These are phyloP conservation scores for Eremobia ochroleuca DNA, from an alignment of 2,888 invertebrate species.

Conservation along the genomic window DNA sequence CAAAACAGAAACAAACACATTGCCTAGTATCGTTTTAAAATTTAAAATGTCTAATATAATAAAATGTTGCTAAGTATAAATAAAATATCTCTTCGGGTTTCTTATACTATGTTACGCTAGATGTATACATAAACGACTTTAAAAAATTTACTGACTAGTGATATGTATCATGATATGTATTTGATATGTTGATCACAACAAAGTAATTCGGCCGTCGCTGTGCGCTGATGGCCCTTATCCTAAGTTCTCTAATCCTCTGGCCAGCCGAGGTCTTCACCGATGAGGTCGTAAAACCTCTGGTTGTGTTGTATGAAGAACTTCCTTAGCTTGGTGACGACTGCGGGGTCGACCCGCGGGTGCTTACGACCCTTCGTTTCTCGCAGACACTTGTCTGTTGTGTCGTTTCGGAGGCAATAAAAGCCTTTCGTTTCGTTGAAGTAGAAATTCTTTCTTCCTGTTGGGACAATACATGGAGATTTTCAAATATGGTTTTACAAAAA, in stretches of 20 bases:
- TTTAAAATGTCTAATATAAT: conserved; percentile 56
- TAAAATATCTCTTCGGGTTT: conserved; percentile 76
- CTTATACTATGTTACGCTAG: conserved; percentile 80
- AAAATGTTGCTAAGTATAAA: conserved; percentile 72
- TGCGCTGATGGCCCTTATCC: conserved; percentile 29
- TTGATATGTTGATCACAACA: conserved; percentile 84
- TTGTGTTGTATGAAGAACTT: conserved; percentile 98
- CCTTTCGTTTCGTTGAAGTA: conserved; percentile 99
- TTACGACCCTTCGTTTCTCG: conserved; percentile 95
- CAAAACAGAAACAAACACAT: conserved; percentile 42
- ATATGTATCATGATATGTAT: conserved; percentile 84
- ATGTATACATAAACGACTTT: conserved; percentile 89
- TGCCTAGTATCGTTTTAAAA: conserved; percentile 46
- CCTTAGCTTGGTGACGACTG: conserved; percentile 94
- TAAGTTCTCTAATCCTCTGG: conserved; percentile 93
- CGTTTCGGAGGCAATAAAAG: conserved; percentile 97
- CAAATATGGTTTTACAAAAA: background rate
- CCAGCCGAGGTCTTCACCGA: conserved; percentile 98
- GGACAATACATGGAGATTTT: conserved; percentile 44
- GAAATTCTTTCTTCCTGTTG: conserved; percentile 95
- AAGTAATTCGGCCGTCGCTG: conserved; percentile 50
- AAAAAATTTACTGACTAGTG: conserved; percentile 87
- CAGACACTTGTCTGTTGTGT: conserved; percentile 96
- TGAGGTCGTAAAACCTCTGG: conserved; percentile 97
- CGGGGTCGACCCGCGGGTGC: conserved; percentile 96